phyloP scores from a whole-genome alignment of 2,888 invertebrate species.

The Agrotis clavis region DNA sequence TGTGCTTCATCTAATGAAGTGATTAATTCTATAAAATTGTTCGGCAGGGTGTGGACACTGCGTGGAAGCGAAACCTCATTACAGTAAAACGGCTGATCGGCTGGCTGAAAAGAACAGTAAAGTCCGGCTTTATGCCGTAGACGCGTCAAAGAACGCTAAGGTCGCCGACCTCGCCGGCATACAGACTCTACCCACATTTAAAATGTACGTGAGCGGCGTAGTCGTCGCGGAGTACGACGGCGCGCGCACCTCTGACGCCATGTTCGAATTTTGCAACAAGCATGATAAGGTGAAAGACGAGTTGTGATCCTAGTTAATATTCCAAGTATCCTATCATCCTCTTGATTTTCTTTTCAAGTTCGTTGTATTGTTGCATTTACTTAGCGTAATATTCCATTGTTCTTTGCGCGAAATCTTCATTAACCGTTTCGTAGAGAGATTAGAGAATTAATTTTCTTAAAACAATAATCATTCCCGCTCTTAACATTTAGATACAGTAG shows the following conservation, averaged over 20 bases:
- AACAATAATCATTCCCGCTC: neutral
- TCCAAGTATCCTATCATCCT: conserved; percentile 11
- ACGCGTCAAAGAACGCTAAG: conserved; percentile 92
- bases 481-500: conserved; percentile 34
- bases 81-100: conserved; percentile 90
- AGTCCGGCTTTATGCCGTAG: conserved; percentile 91
- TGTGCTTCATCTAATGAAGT: neutral
- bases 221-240: conserved; percentile 91
- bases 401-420: conserved; percentile 8
- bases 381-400: conserved; percentile 27
- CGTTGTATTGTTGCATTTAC: conserved; percentile 45
- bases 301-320: conserved; percentile 77
- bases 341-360: conserved; percentile 15
- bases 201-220: conserved; percentile 91
- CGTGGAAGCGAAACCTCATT: conserved; percentile 93
- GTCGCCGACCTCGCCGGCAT: conserved; percentile 92
- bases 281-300: conserved; percentile 82
- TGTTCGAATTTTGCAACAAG: conserved; percentile 87
- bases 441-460: neutral
- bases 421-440: conserved; percentile 11
- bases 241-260: conserved; percentile 89
- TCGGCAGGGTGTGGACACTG: conserved; percentile 94
- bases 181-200: conserved; percentile 93
- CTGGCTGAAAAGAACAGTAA: conserved; percentile 82
- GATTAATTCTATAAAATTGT: neutral